Percentiles rank a stretch among this genome's conserved stretches.
Conservation (phyloP, 2,113 vertebrate genomes). For the Cinclus mexicanus region DNA sequence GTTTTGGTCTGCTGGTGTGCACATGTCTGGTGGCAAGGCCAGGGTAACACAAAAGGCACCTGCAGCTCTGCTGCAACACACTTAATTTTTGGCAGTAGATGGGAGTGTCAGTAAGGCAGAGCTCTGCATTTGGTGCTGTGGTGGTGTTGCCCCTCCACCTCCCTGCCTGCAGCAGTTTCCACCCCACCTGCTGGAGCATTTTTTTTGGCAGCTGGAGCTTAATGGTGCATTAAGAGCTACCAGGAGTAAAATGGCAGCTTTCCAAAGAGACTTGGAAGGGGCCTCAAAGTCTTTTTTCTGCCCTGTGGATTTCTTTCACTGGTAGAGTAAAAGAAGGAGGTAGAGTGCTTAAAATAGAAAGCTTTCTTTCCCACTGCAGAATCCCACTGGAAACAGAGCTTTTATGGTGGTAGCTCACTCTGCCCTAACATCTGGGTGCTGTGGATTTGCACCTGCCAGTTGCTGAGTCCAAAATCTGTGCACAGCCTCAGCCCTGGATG, state of each 20-base stretch:
- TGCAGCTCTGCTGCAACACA: background rate
- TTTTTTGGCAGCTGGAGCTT: background rate
- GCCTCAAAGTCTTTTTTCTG: background rate
- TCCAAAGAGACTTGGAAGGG: background rate
- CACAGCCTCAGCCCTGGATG: accelerated
- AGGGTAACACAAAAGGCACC: background rate
- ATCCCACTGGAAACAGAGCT: background rate
- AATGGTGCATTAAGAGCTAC: background rate
- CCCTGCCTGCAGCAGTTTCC: background rate
- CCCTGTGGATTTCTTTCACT: background rate
- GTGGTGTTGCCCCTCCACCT: background rate
- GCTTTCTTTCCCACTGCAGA: background rate
- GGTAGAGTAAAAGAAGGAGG: background rate
- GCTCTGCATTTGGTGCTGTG: background rate
- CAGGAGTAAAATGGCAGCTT: background rate
- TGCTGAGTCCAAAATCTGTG: background rate
- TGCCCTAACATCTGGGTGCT: background rate
- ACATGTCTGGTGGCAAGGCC: accelerated
- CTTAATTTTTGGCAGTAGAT: background rate
- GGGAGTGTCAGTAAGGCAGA: background rate
- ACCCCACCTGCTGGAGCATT: background rate
- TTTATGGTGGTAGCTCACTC: background rate
- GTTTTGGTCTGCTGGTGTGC: background rate
- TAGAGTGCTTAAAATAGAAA: background rate
- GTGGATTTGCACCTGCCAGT: background rate